Evolutionary conservation across 2,113 vertebrate species (phyloP).

Genomic region (Salvelinus namaycush): DNA sequence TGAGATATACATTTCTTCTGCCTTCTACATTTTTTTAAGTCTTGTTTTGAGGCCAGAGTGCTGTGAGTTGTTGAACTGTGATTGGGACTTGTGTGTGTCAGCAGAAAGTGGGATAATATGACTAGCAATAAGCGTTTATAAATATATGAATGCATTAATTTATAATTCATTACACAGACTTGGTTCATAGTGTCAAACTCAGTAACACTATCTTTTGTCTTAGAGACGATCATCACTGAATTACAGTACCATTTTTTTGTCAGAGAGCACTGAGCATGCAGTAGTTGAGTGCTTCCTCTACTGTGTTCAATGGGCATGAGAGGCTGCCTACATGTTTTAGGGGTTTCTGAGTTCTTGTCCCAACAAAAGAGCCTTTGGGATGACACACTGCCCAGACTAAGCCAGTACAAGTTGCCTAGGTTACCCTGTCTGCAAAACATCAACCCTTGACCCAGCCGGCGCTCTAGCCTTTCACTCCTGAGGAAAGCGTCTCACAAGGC

Average conservation of each 20-base stretch:
- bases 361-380: slow-evolving; percentile 19
- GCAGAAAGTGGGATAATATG: too few relatives aligned
- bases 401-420: slow-evolving; percentile 31
- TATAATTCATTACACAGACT: too few relatives aligned
- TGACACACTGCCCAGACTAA: slow-evolving; percentile 18
- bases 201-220: too few relatives aligned
- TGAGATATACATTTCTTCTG: too few relatives aligned
- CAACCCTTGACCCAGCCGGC: slow-evolving; percentile 25
- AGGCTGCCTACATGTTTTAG: slow-evolving; percentile 16
- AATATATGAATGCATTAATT: too few relatives aligned
- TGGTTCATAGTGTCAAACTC: too few relatives aligned
- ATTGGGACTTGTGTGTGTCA: too few relatives aligned
- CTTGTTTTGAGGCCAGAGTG: too few relatives aligned
- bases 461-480: slow-evolving; percentile 36
- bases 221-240: too few relatives aligned
- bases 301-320: background rate
- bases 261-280: background rate
- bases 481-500: slow-evolving; percentile 46
- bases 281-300: background rate
- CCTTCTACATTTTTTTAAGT: too few relatives aligned
- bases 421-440: slow-evolving; percentile 44
- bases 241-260: background rate
- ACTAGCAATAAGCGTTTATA: too few relatives aligned
- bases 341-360: slow-evolving; percentile 10
- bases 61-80: too few relatives aligned